A percentile compares a stretch with the other conserved stretches of the same genome.
phyloP scores from a whole-genome alignment of 2,888 invertebrate species.

The Strigamia maritima region DNA sequence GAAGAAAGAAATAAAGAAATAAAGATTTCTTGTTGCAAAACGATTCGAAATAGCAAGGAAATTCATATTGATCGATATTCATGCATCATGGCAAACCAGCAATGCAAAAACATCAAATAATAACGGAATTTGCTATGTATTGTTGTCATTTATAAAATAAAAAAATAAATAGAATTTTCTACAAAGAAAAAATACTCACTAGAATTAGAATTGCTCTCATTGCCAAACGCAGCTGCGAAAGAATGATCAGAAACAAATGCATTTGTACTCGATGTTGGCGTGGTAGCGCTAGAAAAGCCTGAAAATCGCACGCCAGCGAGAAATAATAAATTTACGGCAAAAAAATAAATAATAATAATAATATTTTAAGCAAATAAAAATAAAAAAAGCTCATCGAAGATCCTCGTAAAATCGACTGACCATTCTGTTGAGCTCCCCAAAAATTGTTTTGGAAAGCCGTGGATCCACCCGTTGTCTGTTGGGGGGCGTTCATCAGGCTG shows the following conservation, averaged over 20 bases:
- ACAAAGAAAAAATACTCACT: constrained; percentile 45
- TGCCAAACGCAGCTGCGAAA: constrained; percentile 84
- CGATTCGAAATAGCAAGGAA: background rate
- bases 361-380: background rate
- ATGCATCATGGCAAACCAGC: background rate
- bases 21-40: background rate
- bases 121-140: too few species aligned
- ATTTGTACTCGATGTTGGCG: constrained; percentile 44
- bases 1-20: background rate
- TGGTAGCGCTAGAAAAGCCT: constrained; percentile 36
- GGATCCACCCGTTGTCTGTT: constrained; percentile 56
- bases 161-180: constrained; percentile 4
- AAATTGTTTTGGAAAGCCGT: constrained; percentile 37
- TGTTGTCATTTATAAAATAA: too few species aligned
- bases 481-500: constrained; percentile 47
- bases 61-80: background rate
- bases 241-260: constrained; percentile 70
- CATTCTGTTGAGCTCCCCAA: constrained; percentile 42
- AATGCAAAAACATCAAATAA: background rate
- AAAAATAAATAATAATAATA: background rate
- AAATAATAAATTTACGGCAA: background rate
- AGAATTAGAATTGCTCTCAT: constrained; percentile 52
- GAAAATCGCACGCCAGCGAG: background rate
- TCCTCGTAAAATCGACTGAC: constrained; percentile 35
- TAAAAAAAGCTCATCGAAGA: background rate